phyloP scores from a whole-genome alignment of 2,113 vertebrate species.

The Halichoerus grypus region DNA sequence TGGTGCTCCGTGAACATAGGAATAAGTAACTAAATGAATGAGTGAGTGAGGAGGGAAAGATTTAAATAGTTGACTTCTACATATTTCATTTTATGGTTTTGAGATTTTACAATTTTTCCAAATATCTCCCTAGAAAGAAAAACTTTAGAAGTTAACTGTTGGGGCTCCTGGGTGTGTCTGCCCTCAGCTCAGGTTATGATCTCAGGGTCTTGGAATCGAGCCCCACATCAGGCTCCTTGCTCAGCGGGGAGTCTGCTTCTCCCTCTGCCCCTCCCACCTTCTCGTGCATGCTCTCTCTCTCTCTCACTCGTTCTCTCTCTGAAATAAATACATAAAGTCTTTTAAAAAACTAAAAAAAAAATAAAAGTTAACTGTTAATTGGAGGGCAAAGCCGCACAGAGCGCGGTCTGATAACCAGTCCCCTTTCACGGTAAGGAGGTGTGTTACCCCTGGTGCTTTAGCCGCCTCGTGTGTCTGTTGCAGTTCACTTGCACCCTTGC shows the following conservation, averaged over 20 bases:
- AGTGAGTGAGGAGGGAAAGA: not conserved
- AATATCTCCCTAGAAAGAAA: not conserved
- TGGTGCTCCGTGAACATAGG: no score
- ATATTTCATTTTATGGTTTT: not conserved
- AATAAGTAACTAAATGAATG: no score
- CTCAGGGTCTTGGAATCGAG: not conserved
- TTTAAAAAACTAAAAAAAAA: no score
- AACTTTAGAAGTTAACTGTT: not conserved
- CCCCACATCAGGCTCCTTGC: no score
- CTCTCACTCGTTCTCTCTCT: no score
- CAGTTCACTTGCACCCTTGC: not conserved
- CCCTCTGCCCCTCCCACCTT: not conserved
- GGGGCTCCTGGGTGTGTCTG: not conserved
- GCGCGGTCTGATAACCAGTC: not conserved
- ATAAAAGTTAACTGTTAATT: not conserved
- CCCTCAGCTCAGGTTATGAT: not conserved
- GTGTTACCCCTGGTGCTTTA: not conserved
- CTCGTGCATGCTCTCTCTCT: not conserved
- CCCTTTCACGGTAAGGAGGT: accelerated
- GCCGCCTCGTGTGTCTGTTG: accelerated
- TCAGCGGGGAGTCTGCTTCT: not conserved
- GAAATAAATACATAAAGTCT: not conserved
- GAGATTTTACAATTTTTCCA: not conserved
- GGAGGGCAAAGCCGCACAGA: not conserved
- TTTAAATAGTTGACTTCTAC: not conserved